A percentile compares a stretch with the other conserved stretches of the same genome.
phyloP scores from a whole-genome alignment of 2,113 vertebrate species.

The Tapirus terrestris region DNA sequence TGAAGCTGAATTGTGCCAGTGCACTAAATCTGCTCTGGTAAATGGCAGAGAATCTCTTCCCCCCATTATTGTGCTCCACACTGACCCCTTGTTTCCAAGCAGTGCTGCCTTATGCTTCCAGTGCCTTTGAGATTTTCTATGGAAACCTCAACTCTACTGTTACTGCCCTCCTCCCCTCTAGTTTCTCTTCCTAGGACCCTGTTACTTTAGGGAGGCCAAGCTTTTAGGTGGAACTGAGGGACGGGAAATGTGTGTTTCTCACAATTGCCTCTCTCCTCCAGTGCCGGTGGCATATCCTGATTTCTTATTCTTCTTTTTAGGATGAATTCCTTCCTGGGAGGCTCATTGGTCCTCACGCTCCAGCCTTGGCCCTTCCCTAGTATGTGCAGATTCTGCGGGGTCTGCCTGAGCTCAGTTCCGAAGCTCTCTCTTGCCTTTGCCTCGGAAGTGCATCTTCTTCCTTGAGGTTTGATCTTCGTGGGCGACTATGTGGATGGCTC shows the following conservation, averaged over 20 bases:
- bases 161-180: no score
- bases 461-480: neutral
- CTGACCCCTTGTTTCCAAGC: neutral
- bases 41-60: neutral
- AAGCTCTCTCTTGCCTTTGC: neutral
- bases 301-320: neutral
- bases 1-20: neutral
- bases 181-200: neutral
- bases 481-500: neutral
- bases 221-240: neutral
- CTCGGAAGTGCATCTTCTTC: neutral
- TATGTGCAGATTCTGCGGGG: neutral
- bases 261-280: neutral
- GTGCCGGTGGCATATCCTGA: neutral
- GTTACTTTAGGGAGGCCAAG: neutral
- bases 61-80: accelerated
- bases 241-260: neutral
- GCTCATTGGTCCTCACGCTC: neutral
- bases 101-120: neutral
- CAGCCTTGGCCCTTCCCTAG: neutral
- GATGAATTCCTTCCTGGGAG: neutral
- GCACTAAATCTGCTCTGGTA: neutral
- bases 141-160: neutral
- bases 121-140: neutral
- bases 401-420: neutral